Base-by-base conservation (phyloP, 2,113 vertebrate genomes). In the Trinectes maculatus region DNA sequence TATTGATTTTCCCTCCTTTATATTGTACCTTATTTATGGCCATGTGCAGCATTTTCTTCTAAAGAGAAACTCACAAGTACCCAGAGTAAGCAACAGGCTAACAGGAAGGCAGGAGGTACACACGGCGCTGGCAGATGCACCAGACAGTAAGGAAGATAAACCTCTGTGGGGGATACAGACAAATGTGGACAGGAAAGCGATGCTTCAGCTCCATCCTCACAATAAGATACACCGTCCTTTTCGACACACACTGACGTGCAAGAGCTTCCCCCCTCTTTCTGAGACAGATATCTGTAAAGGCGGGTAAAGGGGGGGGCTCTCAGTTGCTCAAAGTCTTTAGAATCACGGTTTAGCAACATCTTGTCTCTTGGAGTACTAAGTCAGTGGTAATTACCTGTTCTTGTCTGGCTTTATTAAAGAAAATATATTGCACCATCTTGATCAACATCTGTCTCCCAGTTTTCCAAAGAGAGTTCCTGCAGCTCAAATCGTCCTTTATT, bases 21-120 rank as follows among this genome's bases (percentile, higher is more conserved):
- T 89, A 89, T 88, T 91, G 83, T 77, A 79, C 78, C 80, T 89
- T 89, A 90, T 91, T 90, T 91, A 92, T 92, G 63, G 79, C 79
- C 46, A 40, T 63, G 62, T 75, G 71, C 66, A 51, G 62, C 51
- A 49, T 61, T 59, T 61, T 29, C 43, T 61, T 10, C 8, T 5
- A 64, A 43, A 60, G 5, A 53, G 43, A 33, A 49, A 74, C 56
- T 54, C 53, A 57, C 31, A 55, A 49, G 52, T 21, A 42, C 34
- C 42, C 12, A 10, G 48, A 31, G 7, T 60, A 52, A 68, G 54
- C 57, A 74, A 86, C 73, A 80, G 48, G 74, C 54, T 44, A 72
- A 19, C 61, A 62, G 69, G 44, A 26, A 64, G 60, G 33, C 63
- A 58, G 52, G 54, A 21, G 52, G 44, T 40, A 53, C 48, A 66